A percentile compares a stretch with the other conserved stretches of the same genome.
Conservation (phyloP, 2,888 invertebrate species). For the Lamproptera curius region DNA sequence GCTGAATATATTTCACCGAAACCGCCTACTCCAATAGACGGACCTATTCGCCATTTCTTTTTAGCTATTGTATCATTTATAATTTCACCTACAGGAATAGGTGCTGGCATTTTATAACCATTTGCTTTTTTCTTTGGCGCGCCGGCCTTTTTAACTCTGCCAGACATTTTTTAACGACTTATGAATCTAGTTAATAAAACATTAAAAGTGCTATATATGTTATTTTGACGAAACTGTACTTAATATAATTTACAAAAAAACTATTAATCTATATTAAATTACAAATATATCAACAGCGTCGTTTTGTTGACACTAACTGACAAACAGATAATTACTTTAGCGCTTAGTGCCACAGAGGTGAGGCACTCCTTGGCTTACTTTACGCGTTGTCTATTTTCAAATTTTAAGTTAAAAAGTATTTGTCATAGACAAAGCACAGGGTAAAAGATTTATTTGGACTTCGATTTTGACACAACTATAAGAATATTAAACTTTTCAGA, state of each 20-base stretch:
- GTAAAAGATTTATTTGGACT: too few relatives aligned
- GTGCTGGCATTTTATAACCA: conserved; percentile 81
- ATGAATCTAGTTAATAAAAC: background rate
- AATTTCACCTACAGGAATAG: conserved; percentile 86
- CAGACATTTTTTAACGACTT: conserved; percentile 41
- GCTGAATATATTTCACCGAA: conserved; percentile 96
- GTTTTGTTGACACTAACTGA: background rate
- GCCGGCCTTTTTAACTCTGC: conserved; percentile 54
- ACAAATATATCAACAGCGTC: background rate
- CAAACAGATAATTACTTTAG: too few relatives aligned
- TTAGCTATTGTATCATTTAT: conserved; percentile 84
- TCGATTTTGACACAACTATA: too few relatives aligned
- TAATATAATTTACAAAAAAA: background rate
- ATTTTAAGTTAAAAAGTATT: too few relatives aligned
- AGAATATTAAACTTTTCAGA: too few relatives aligned
- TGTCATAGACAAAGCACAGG: too few relatives aligned
- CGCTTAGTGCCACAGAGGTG: too few relatives aligned
- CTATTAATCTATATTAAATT: background rate
- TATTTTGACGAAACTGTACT: background rate
- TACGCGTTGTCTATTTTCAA: too few relatives aligned
- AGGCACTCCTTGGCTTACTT: too few relatives aligned
- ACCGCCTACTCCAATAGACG: conserved; percentile 93
- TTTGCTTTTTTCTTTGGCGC: conserved; percentile 63
- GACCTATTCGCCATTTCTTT: conserved; percentile 91
- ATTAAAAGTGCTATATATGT: background rate